Conservation (phyloP, 1,140 invertebrate genomes). For the Calliopsis andreniformis region DNA sequence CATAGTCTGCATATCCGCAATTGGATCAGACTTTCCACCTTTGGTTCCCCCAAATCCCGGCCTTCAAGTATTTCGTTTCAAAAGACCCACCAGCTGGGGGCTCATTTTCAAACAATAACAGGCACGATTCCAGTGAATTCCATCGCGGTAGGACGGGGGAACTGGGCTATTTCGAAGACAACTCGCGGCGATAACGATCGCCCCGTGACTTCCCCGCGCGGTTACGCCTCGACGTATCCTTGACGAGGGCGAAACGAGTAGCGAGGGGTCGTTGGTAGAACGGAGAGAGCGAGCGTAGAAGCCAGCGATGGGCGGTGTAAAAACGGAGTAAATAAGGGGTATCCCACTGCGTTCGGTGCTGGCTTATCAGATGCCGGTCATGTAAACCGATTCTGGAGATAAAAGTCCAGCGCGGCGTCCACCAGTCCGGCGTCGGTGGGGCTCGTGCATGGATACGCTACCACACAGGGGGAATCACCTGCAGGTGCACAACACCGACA, state of each 20-base stretch:
- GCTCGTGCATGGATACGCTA: conserved; percentile 36
- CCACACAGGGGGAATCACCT: conserved; percentile 26
- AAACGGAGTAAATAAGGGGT: conserved; percentile 68
- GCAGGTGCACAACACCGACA: conserved; percentile 58
- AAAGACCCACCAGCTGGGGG: no score
- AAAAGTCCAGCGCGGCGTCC: conserved; percentile 68
- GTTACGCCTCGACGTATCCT: conserved; percentile 14
- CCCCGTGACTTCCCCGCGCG: conserved; percentile 1
- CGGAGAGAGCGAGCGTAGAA: not conserved
- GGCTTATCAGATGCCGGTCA: conserved; percentile 72
- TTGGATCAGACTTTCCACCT: not conserved
- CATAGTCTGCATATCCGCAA: not conserved
- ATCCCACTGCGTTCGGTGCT: conserved; percentile 56
- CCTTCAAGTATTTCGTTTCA: not conserved
- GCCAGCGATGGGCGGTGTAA: not conserved
- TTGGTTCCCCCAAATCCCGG: no score
- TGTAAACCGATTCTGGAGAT: conserved; percentile 73
- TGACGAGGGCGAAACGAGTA: conserved; percentile 29
- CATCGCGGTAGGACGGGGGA: not conserved
- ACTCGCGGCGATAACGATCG: conserved; percentile 25
- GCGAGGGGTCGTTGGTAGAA: not conserved
- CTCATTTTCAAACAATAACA: not conserved
- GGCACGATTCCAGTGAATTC: not conserved
- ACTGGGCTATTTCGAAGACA: conserved; percentile 7
- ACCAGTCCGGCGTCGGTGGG: conserved; percentile 54